phyloP scores from a whole-genome alignment of 2,888 invertebrate species.

The Conomelus anceps region DNA sequence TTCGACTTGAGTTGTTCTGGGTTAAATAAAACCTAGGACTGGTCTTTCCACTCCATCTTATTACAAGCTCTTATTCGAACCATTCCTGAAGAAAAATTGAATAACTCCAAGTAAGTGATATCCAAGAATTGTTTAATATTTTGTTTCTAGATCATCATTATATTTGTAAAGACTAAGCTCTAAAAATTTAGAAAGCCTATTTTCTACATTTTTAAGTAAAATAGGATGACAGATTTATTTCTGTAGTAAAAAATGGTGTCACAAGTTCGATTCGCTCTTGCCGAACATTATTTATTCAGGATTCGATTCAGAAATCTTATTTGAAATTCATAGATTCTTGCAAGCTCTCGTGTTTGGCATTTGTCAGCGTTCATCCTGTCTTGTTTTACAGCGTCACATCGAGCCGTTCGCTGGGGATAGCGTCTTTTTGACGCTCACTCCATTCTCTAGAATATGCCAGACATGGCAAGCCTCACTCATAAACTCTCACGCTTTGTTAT shows the following conservation, averaged over 20 bases:
- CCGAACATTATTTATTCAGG: background rate
- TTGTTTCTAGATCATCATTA: too few relatives aligned
- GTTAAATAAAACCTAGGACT: too few relatives aligned
- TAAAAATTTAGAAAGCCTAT: too few relatives aligned
- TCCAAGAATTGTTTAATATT: too few relatives aligned
- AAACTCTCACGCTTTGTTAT: background rate
- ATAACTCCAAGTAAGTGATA: too few relatives aligned
- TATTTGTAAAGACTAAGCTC: too few relatives aligned
- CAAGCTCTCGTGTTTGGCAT: background rate
- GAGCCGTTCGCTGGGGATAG: background rate
- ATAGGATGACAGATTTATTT: background rate
- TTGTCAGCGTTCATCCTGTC: background rate
- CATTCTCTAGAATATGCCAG: background rate
- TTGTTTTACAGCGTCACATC: background rate
- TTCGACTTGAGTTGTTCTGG: too few relatives aligned
- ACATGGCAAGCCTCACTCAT: background rate
- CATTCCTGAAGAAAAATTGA: too few relatives aligned
- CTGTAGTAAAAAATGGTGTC: background rate
- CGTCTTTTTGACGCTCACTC: background rate
- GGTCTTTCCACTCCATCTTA: too few relatives aligned
- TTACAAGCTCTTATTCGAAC: too few relatives aligned
- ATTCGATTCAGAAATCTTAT: background rate
- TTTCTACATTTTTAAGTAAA: too few relatives aligned
- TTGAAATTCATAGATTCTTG: background rate
- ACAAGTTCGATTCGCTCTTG: background rate